Evolutionary conservation across 2,797 vertebrate genomes (phyloP).

Genomic region (Liasis olivaceus): DNA sequence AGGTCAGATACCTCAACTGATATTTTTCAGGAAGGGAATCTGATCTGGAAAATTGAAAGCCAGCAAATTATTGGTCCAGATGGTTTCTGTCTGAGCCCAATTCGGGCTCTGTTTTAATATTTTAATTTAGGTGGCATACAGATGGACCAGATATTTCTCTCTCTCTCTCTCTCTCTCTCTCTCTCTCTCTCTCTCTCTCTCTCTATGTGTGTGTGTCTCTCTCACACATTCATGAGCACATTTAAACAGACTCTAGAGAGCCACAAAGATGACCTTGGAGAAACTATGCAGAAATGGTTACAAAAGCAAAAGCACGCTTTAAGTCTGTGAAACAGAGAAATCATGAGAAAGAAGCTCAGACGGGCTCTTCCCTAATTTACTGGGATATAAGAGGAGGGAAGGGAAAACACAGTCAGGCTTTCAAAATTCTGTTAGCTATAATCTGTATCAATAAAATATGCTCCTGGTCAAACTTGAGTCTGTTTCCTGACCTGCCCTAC

Average conservation of each 20-base stretch:
- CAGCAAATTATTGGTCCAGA: too few species aligned
- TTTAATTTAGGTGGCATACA: too few species aligned
- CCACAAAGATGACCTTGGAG: background rate
- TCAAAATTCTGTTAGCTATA: background rate
- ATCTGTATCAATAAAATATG: background rate
- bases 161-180: too few species aligned
- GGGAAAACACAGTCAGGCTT: background rate
- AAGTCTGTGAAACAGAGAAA: background rate
- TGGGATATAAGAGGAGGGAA: background rate
- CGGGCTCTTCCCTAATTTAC: background rate
- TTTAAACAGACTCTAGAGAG: background rate
- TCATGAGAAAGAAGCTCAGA: background rate
- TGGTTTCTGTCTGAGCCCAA: too few species aligned
- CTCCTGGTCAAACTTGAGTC: background rate
- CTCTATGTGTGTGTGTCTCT: background rate
- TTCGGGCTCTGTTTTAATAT: too few species aligned
- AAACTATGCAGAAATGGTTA: background rate
- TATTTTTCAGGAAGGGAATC: too few species aligned
- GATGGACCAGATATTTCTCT: too few species aligned
- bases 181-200: too few species aligned
- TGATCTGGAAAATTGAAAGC: too few species aligned
- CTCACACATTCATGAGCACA: background rate
- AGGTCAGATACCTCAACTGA: too few species aligned
- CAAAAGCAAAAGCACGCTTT: background rate
- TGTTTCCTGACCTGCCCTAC: background rate